phyloP scores from a whole-genome alignment of 2,888 invertebrate species.

The Clivina fossor region DNA sequence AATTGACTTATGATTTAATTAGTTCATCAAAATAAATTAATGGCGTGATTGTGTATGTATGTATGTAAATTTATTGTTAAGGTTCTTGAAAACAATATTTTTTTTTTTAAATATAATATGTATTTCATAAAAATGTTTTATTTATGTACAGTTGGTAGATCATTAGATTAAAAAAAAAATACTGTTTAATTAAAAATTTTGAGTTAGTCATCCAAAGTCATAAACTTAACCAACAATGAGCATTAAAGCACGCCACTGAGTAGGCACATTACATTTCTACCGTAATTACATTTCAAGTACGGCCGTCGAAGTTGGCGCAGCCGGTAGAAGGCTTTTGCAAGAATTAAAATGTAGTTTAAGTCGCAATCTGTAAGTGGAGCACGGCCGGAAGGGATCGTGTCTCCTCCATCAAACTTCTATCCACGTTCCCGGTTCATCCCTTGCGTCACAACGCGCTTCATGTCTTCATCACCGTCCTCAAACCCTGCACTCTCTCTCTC shows the following conservation, averaged over 20 bases:
- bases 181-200: no score
- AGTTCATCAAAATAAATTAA: no score
- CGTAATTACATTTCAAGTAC: conserved; percentile 33
- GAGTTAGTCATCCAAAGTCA: no score
- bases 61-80: no score
- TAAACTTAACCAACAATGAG: background rate
- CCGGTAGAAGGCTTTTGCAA: conserved; percentile 32
- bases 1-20: no score
- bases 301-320: no score
- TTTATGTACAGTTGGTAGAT: no score
- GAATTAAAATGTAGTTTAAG: conserved; percentile 34
- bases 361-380: conserved; percentile 32
- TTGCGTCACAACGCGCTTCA: conserved; percentile 33
- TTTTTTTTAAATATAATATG: no score
- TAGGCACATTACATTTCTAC: conserved; percentile 22
- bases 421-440: conserved; percentile 31
- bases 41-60: no score
- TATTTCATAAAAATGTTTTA: no score
- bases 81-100: no score
- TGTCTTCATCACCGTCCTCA: conserved; percentile 24
- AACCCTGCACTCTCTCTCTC: background rate
- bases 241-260: background rate
- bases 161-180: no score
- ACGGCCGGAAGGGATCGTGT: conserved; percentile 17
- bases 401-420: conserved; percentile 31